Percentiles rank a stretch among this genome's conserved stretches.
These are phyloP conservation scores for Eolophus roseicapilla DNA, from an alignment of 2,113 vertebrate genomes.

Conservation along the genomic window DNA sequence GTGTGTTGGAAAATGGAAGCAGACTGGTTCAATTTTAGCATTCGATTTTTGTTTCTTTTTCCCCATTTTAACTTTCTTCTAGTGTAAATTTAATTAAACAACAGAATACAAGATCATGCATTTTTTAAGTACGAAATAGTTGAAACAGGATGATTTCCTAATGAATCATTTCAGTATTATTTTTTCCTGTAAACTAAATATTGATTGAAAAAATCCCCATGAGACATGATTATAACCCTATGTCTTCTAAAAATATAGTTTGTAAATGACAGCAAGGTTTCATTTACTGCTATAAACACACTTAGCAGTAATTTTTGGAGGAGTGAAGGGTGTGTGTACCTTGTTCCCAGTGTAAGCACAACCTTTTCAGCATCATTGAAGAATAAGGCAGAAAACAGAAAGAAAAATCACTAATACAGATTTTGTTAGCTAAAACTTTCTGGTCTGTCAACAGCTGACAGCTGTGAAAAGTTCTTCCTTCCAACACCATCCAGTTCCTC, in stretches of 20 bases:
- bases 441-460: neutral
- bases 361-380: neutral
- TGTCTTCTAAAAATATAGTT: neutral
- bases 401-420: neutral
- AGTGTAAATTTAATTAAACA: neutral
- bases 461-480: neutral
- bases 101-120: neutral
- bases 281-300: neutral
- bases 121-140: neutral
- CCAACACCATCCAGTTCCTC: neutral
- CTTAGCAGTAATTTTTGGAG: neutral
- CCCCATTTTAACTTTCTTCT: neutral
- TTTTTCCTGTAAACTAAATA: neutral
- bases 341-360: neutral
- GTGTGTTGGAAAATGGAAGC: neutral
- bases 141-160: neutral
- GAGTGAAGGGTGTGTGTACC: neutral
- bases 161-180: neutral
- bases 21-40: neutral
- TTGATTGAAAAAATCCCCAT: neutral
- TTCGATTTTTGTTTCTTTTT: neutral
- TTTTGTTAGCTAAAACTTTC: neutral
- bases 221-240: neutral
- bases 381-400: neutral
- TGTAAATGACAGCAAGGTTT: neutral